phyloP scores from a whole-genome alignment of 2,888 invertebrate species.

The Bembecia ichneumoniformis region DNA sequence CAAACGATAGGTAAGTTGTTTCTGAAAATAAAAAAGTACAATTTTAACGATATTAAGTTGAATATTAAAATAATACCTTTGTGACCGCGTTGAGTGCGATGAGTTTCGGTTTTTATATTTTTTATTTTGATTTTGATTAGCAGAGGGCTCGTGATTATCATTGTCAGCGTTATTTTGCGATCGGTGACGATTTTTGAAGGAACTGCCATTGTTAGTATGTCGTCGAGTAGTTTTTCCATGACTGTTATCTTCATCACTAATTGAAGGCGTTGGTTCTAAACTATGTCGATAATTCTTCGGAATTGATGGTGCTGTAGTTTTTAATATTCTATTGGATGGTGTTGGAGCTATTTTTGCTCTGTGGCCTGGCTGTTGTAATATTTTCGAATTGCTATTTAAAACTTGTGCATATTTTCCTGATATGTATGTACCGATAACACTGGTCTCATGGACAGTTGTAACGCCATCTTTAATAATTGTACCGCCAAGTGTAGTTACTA shows the following conservation, averaged over 20 bases:
- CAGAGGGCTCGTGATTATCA: constrained; percentile 46
- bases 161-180: constrained; percentile 43
- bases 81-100: constrained; percentile 42
- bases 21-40: not conserved
- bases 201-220: constrained; percentile 54
- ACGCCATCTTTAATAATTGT: constrained; percentile 86
- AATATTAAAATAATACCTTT: constrained; percentile 38
- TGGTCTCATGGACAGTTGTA: constrained; percentile 89
- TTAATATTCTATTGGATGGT: constrained; percentile 78
- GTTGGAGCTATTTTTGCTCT: constrained; percentile 78
- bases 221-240: constrained; percentile 70
- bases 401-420: constrained; percentile 92
- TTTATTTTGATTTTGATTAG: constrained; percentile 54
- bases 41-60: not conserved
- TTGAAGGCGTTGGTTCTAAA: constrained; percentile 77
- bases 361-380: constrained; percentile 61
- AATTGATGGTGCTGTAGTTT: constrained; percentile 80
- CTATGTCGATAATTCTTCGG: constrained; percentile 68
- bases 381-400: constrained; percentile 84
- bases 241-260: constrained; percentile 74
- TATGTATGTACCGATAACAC: constrained; percentile 90
- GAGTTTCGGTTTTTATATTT: constrained; percentile 61
- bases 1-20: not conserved
- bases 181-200: constrained; percentile 74
- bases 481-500: constrained; percentile 88